Evolutionary conservation across 2,888 invertebrate species (phyloP).

Genomic region (Papilio gigon): DNA sequence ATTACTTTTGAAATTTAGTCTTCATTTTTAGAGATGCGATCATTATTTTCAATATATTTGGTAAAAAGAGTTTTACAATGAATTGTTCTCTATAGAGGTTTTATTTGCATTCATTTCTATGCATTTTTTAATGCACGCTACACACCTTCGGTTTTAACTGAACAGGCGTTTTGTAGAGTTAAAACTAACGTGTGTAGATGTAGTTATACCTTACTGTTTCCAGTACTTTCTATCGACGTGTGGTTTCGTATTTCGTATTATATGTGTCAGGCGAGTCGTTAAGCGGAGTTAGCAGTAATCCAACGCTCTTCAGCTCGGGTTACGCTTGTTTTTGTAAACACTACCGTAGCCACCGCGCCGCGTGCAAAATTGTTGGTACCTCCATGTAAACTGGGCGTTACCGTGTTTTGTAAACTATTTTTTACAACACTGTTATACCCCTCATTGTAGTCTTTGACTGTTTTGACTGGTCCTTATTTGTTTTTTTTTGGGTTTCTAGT

Average conservation of each 20-base stretch:
- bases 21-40: background rate
- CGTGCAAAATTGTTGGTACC: constrained; percentile 10
- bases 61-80: background rate
- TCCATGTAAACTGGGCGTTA: background rate
- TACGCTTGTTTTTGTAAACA: constrained; percentile 12
- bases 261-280: background rate
- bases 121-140: background rate
- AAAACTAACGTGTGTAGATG: no score
- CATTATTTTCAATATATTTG: background rate
- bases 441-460: constrained; percentile 2
- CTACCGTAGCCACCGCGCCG: background rate
- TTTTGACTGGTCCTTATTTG: background rate
- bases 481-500: background rate
- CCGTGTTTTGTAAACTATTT: constrained; percentile 13
- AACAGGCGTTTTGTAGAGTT: no score
- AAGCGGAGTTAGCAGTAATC: constrained; percentile 4
- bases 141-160: no score
- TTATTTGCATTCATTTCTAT: no score
- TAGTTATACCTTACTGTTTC: background rate
- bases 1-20: no score
- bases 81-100: background rate
- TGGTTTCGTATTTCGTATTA: background rate
- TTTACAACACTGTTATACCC: background rate
- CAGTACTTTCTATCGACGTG: constrained; percentile 11
- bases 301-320: background rate